Conservation (phyloP, 2,888 invertebrate species). For the Scrobipalpa costella region DNA sequence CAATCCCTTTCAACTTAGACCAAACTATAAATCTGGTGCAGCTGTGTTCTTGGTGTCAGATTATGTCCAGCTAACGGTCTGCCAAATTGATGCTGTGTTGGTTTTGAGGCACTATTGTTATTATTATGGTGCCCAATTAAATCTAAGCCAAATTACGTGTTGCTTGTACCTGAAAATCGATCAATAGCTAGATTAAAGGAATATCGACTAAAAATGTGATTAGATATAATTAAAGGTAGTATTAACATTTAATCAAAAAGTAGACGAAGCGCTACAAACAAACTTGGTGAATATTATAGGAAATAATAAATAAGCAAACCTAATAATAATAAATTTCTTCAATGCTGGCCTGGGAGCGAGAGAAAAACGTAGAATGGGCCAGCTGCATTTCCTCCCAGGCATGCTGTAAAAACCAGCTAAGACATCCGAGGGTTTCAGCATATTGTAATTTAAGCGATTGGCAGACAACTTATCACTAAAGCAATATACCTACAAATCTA, state of each 20-base stretch:
- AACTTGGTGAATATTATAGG: too few species aligned
- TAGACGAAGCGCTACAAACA: too few species aligned
- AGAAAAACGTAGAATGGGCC: too few species aligned
- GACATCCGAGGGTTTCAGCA: too few species aligned
- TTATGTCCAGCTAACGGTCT: conserved; percentile 42
- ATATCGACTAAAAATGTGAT: neutral
- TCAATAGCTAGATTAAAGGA: neutral
- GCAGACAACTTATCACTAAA: too few species aligned
- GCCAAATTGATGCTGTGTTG: conserved; percentile 42
- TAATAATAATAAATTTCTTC: too few species aligned
- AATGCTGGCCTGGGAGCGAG: too few species aligned
- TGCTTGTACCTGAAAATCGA: neutral
- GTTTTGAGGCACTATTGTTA: conserved; percentile 33
- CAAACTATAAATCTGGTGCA: conserved; percentile 32
- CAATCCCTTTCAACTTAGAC: neutral
- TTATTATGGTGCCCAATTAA: conserved; percentile 33
- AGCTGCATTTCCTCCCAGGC: too few species aligned
- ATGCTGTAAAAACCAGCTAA: too few species aligned
- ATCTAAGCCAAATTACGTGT: conserved; percentile 20
- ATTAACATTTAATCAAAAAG: neutral
- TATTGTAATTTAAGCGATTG: too few species aligned
- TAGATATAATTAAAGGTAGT: neutral
- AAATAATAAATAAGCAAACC: too few species aligned
- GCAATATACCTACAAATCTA: too few species aligned
- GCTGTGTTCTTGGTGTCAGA: conserved; percentile 42